Evolutionary conservation across 1,140 invertebrate genomes (phyloP).

Genomic region (Holcopasites calliopsidis): DNA sequence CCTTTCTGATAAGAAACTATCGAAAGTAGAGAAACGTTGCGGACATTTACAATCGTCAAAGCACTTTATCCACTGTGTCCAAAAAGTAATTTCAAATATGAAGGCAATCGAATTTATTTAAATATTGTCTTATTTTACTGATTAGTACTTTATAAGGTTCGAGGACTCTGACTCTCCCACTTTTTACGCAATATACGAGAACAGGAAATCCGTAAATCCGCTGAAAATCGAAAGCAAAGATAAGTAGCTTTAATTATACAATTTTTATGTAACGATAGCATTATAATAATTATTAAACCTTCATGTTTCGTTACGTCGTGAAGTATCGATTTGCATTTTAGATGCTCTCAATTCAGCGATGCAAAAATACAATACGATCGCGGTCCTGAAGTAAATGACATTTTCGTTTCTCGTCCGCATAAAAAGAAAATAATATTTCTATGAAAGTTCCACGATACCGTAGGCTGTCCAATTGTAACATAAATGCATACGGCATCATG

Average conservation of each 20-base stretch:
- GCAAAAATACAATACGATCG: constrained; percentile 51
- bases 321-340: constrained; percentile 51
- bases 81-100: too few species aligned
- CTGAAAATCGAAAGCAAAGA: constrained; percentile 24
- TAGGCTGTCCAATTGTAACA: constrained; percentile 64
- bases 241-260: neutral
- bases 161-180: neutral
- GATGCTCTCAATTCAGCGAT: constrained; percentile 48
- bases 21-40: neutral
- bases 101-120: too few species aligned
- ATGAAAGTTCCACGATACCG: neutral
- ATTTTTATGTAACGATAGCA: too few species aligned
- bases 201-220: neutral
- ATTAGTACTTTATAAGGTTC: neutral
- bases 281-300: neutral
- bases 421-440: neutral
- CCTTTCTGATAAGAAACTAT: neutral
- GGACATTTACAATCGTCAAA: neutral
- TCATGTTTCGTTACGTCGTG: constrained; percentile 16
- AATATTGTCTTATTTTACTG: too few species aligned
- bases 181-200: constrained; percentile 2
- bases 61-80: too few species aligned
- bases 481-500: constrained; percentile 62
- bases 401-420: neutral
- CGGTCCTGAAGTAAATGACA: constrained; percentile 52